A percentile compares a stretch with the other conserved stretches of the same genome.
These are phyloP conservation scores for Cosmorhoe ocellata DNA, from an alignment of 2,888 invertebrate species.

Conservation along the genomic window DNA sequence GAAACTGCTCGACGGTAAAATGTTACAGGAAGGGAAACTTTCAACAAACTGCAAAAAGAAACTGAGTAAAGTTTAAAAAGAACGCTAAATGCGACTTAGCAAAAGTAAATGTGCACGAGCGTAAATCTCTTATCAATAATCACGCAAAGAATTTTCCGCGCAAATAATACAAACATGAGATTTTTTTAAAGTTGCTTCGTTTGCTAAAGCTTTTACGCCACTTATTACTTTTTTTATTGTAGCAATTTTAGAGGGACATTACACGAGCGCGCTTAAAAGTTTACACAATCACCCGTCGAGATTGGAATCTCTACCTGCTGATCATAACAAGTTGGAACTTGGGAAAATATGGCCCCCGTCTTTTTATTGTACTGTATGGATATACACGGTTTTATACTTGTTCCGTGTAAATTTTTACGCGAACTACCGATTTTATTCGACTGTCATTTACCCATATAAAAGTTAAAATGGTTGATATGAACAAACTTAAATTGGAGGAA, in stretches of 20 bases:
- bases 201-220: neutral
- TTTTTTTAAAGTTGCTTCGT: neutral
- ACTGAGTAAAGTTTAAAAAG: constrained; percentile 73
- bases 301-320: constrained; percentile 50
- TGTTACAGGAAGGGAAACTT: constrained; percentile 78
- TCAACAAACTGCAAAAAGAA: constrained; percentile 76
- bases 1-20: constrained; percentile 77
- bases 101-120: constrained; percentile 28
- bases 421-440: constrained; percentile 49
- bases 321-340: constrained; percentile 68
- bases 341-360: constrained; percentile 61
- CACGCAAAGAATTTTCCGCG: constrained; percentile 5
- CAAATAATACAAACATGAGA: neutral
- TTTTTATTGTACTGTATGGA: constrained; percentile 59
- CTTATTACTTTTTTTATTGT: constrained; percentile 10
- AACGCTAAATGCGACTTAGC: constrained; percentile 75
- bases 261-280: constrained; percentile 48
- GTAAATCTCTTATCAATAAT: constrained; percentile 25
- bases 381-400: constrained; percentile 52
- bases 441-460: constrained; percentile 52
- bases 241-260: constrained; percentile 20
- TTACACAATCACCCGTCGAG: constrained; percentile 23
- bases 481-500: constrained; percentile 50
- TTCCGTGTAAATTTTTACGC: constrained; percentile 63
- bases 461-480: constrained; percentile 47